Percentiles rank a stretch among this genome's conserved stretches.
phyloP scores from a whole-genome alignment of 2,797 vertebrate species.

The Periophthalmus magnuspinnatus region DNA sequence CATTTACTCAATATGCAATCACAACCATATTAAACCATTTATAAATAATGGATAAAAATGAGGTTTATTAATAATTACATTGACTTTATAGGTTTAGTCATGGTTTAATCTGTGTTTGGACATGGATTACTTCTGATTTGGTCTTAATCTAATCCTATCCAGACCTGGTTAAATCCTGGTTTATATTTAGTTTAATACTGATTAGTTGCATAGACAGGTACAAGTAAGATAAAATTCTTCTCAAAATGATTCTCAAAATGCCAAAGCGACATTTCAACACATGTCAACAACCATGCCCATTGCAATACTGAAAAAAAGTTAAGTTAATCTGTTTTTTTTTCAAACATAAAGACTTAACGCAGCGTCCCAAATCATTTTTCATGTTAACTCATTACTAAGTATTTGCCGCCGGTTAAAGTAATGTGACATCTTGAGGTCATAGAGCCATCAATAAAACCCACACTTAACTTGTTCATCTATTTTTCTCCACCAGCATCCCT shows the following conservation, averaged over 20 bases:
- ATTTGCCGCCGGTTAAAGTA: slow-evolving; percentile 36
- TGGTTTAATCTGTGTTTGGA: slow-evolving; percentile 1
- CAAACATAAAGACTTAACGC: not conserved
- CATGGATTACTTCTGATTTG: slow-evolving; percentile 6
- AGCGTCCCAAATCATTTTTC: not conserved
- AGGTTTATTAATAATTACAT: not conserved
- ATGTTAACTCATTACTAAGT: slow-evolving; percentile 21
- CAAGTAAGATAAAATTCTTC: not conserved
- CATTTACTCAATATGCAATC: not conserved
- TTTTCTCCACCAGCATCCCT: slow-evolving; percentile 60
- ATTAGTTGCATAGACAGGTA: not conserved
- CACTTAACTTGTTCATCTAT: slow-evolving; percentile 76
- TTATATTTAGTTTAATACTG: not conserved
- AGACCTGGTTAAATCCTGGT: not conserved
- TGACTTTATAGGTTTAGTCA: not conserved
- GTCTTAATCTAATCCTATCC: slow-evolving; percentile 7
- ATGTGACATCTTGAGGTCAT: slow-evolving; percentile 53
- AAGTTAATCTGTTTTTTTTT: not conserved
- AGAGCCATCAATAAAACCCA: slow-evolving; percentile 58
- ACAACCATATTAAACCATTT: not conserved
- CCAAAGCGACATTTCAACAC: not conserved
- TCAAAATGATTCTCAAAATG: not conserved
- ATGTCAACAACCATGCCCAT: no score
- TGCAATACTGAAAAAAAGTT: not conserved
- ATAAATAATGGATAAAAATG: not conserved